phyloP scores from a whole-genome alignment of 1,140 invertebrate species.

The Drosophila tani region DNA sequence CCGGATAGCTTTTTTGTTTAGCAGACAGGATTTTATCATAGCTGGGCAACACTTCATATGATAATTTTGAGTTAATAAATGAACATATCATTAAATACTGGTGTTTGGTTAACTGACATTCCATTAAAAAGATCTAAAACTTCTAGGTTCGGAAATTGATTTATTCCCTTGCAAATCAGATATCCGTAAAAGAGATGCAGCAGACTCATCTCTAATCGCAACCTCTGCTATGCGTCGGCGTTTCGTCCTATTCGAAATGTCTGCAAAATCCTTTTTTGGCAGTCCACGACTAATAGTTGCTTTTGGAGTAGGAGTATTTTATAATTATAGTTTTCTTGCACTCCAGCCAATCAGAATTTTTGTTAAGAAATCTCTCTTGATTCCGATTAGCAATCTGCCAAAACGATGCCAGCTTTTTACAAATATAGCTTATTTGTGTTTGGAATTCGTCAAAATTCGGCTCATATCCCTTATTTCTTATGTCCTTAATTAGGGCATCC shows the following conservation, averaged over 20 bases:
- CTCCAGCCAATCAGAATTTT: constrained; percentile 17
- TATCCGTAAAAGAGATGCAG: constrained; percentile 22
- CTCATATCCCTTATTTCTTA: too few species aligned
- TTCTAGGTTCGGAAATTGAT: not conserved
- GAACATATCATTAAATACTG: constrained; percentile 14
- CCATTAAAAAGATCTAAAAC: constrained; percentile 25
- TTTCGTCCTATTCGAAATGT: constrained; percentile 18
- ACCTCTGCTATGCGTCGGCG: constrained; percentile 16
- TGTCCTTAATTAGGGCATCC: not conserved
- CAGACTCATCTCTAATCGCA: constrained; percentile 28
- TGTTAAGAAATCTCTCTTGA: not conserved
- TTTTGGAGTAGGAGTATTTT: constrained; percentile 14
- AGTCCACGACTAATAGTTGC: constrained; percentile 5
- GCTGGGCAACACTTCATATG: constrained; percentile 17
- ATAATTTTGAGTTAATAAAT: constrained; percentile 24
- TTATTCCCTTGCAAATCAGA: constrained; percentile 23
- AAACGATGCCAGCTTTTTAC: constrained; percentile 23
- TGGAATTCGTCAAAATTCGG: not conserved
- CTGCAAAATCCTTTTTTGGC: constrained; percentile 16
- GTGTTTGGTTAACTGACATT: constrained; percentile 21
- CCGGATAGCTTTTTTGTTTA: constrained; percentile 20
- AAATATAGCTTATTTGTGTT: constrained; percentile 21
- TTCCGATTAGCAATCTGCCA: constrained; percentile 9
- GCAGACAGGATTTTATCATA: constrained; percentile 16
- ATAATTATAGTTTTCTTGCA: constrained; percentile 13